Conservation (phyloP, 2,113 vertebrate genomes). For the Galemys pyrenaicus region DNA sequence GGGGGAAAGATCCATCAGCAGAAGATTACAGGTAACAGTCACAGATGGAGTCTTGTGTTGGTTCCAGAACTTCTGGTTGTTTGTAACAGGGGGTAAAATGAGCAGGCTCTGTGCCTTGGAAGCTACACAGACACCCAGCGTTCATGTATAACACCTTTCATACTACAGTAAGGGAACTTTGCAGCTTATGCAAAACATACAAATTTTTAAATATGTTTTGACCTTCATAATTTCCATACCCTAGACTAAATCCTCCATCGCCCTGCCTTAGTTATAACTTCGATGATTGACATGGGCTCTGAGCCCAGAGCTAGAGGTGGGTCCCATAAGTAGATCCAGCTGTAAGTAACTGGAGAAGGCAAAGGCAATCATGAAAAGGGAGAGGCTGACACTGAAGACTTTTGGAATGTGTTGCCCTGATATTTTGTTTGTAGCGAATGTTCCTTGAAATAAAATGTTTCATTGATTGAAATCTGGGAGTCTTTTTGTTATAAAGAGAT, state of each 20-base stretch:
- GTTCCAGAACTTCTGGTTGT: not conserved
- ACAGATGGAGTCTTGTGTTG: not conserved
- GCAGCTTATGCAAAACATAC: not conserved
- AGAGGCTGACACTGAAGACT: not conserved
- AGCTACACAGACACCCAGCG: not conserved
- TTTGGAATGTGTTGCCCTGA: not conserved
- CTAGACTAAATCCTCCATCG: not conserved
- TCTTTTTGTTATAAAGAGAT: constrained; percentile 23
- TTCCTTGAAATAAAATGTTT: constrained; percentile 37
- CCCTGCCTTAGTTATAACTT: not conserved
- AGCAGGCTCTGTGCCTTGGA: not conserved
- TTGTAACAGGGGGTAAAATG: not conserved
- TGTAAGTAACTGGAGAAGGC: not conserved
- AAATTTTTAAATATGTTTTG: constrained; percentile 6
- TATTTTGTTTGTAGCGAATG: constrained; percentile 30
- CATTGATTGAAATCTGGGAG: constrained; percentile 2
- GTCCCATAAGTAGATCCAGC: not conserved
- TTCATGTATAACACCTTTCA: constrained; percentile 20
- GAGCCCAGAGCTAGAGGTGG: not conserved
- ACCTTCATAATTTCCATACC: not conserved
- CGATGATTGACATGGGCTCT: not conserved
- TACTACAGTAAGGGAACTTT: not conserved
- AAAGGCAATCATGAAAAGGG: constrained; percentile 22
- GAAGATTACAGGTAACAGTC: not conserved
- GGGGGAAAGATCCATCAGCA: not conserved